Evolutionary conservation across 2,113 vertebrate species (phyloP).

Genomic region (Catharus bicknelli): DNA sequence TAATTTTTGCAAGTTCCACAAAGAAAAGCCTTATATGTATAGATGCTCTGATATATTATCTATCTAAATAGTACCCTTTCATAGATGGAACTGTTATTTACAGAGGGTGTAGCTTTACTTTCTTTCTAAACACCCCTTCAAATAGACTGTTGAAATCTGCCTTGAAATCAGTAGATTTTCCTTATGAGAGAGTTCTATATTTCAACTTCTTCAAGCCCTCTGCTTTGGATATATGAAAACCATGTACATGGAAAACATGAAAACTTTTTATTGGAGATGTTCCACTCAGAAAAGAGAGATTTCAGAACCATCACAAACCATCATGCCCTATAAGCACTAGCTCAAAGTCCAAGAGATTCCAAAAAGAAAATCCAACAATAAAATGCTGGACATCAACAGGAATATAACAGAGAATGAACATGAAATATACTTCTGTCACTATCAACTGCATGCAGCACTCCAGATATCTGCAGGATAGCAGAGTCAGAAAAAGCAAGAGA

Average conservation of each 20-base stretch:
- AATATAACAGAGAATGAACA: background rate
- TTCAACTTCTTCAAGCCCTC: background rate
- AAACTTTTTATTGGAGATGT: background rate
- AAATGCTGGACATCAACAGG: background rate
- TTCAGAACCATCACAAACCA: background rate
- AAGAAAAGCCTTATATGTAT: background rate
- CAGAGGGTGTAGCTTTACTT: background rate
- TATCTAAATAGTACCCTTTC: background rate
- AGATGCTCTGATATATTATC: background rate
- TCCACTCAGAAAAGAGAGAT: background rate
- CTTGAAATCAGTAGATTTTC: background rate
- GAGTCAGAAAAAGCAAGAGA: background rate
- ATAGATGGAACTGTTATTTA: background rate
- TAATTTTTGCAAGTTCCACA: background rate
- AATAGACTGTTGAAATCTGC: background rate
- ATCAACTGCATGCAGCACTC: background rate
- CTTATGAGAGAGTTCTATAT: background rate
- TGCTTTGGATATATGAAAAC: background rate
- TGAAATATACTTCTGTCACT: background rate
- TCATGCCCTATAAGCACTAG: background rate
- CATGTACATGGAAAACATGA: too few relatives aligned
- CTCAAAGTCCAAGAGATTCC: background rate
- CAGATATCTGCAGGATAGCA: background rate
- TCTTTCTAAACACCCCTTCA: background rate
- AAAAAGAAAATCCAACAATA: background rate